Percentiles rank a stretch among this genome's conserved stretches.
Conservation (phyloP, 2,888 invertebrate species). For the Leptinotarsa haldemani region DNA sequence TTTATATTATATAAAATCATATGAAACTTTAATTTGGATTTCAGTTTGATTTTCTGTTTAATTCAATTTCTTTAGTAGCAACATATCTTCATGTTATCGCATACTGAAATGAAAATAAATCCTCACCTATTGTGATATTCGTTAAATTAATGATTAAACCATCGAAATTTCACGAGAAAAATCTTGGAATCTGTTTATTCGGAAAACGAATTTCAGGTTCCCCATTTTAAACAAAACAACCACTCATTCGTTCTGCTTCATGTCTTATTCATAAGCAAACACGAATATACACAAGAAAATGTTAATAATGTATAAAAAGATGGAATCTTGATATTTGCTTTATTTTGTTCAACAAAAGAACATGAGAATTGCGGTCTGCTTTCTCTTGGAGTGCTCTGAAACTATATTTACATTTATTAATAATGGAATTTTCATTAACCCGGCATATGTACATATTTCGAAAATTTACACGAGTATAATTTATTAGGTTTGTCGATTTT, state of each 20-base stretch:
- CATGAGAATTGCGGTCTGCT: constrained; percentile 35
- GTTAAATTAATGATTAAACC: too few relatives aligned
- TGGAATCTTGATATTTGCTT: constrained; percentile 37
- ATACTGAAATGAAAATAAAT: too few relatives aligned
- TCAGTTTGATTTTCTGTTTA: too few relatives aligned
- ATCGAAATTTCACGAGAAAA: background rate
- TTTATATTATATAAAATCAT: too few relatives aligned
- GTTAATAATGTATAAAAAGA: constrained; percentile 21
- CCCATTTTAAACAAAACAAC: constrained; percentile 20
- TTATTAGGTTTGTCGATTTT: background rate
- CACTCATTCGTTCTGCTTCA: background rate
- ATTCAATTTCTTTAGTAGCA: too few relatives aligned
- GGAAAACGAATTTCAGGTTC: background rate
- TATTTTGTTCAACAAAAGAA: constrained; percentile 41
- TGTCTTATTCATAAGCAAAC: constrained; percentile 22
- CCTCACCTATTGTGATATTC: too few relatives aligned
- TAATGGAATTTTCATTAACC: constrained; percentile 40
- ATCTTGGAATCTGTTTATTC: background rate
- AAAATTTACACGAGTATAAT: background rate
- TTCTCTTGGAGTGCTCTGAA: constrained; percentile 29
- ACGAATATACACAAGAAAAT: constrained; percentile 19
- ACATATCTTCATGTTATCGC: too few relatives aligned
- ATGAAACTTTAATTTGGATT: too few relatives aligned
- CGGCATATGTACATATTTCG: constrained; percentile 25
- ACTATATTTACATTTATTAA: constrained; percentile 41